Conservation (phyloP, 2,113 vertebrate genomes). For the Nesoenas mayeri region DNA sequence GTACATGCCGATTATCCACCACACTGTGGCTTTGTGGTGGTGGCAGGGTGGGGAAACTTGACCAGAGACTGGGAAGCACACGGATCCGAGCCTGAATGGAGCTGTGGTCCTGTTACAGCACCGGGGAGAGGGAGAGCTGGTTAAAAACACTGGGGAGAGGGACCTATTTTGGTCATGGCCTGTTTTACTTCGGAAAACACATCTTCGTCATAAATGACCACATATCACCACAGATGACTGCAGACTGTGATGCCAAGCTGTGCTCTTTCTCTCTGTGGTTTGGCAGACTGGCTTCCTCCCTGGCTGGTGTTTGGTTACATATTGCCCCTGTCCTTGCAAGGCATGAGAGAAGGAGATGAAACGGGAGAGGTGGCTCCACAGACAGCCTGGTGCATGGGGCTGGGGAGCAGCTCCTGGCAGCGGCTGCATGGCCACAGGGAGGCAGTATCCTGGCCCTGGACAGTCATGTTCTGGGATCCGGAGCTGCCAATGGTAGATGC, state of each 20-base stretch:
- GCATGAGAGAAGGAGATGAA: not conserved
- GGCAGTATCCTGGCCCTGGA: rapidly evolving
- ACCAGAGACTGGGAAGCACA: not conserved
- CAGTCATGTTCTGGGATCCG: not conserved
- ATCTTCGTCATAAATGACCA: not conserved
- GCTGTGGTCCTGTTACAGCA: rapidly evolving
- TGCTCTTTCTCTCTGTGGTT: not conserved
- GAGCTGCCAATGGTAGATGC: not conserved
- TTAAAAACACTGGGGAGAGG: not conserved
- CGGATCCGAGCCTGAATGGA: not conserved
- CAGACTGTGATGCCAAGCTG: not conserved
- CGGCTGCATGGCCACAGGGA: not conserved
- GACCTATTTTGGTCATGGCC: not conserved
- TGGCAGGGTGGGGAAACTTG: rapidly evolving
- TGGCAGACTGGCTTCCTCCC: rapidly evolving
- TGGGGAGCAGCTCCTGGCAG: not conserved
- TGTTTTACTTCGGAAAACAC: not conserved
- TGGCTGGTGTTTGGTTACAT: not conserved
- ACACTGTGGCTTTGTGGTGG: rapidly evolving
- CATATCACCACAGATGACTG: not conserved
- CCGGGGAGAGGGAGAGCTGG: not conserved
- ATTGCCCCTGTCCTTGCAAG: not conserved
- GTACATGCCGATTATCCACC: rapidly evolving
- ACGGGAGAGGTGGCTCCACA: rapidly evolving
- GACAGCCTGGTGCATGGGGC: rapidly evolving